Base-by-base conservation (phyloP, 1,140 invertebrate genomes). In the Maconellicoccus hirsutus region DNA sequence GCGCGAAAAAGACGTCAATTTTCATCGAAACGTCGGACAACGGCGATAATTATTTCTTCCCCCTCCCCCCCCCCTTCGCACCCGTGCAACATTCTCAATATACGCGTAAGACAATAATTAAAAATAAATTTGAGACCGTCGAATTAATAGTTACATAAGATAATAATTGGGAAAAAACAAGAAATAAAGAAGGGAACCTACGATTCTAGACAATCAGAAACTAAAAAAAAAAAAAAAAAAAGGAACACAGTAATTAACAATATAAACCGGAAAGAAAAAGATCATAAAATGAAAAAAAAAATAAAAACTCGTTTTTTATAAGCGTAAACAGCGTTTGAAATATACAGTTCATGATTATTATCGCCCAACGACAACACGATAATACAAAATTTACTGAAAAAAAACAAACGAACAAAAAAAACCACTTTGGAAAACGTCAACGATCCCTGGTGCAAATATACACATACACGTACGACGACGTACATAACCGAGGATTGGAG, bases 281-380 rank as follows among this genome's bases (percentile, higher is more conserved):
- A 33, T n/a, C n/a, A n/a, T n/a, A 33, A 33, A 33, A 33, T 33
- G 29, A 33, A 33, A 33, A 33, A 33, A 33, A 59, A 59, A 66
- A 66, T 23, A 66, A 66, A 25, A 66, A 66, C 21, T 23, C 25
- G 10, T 23, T 25, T n/a, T n/a, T n/a, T n/a, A n/a, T 66, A 66
- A 66, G 61, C 61, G 61, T 66, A 66, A 66, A 66, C 25, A 66
- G 25, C 61, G 61, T 8, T 23, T 22, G 19, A 66, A 66, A 66
- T 66, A 8, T 66, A 66, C 61, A 66, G 2, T 16, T 52, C n/a
- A 52, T 3, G n/a, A 16, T 52, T 52, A 8, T 8, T 22, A 16
- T 3, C 4, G 16, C 3, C 3, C 52, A 59, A 23, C 7, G 10
- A 25, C 7, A 66, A 66, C 8, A 23, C 25, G 16, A 66, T 66